Evolutionary conservation across 2,888 invertebrate species (phyloP), one percentile per base, ranked within the genome.

Genomic region (Eilema caniola): DNA sequence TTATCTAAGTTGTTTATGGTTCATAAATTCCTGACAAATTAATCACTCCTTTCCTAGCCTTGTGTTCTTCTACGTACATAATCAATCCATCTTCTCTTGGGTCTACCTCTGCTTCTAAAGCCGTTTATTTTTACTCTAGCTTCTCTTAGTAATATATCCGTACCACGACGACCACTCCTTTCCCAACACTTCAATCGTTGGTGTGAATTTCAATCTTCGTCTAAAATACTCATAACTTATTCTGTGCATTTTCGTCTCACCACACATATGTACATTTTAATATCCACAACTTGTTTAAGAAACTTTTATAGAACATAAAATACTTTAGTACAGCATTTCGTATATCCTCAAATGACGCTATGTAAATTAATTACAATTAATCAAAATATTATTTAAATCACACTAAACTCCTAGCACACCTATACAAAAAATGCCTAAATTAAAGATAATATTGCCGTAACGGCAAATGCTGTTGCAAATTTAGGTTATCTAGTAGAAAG

Each of bases 401-500:
- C 24, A 12, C 10, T 24, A 57, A 57, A 24, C 23, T 56, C 8
- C 23, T 23, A 64, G 31, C 28, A n/a, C n/a, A 14, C 25, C 12
- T 20, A 59, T 16, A 56, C 25, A 33, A 5, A 16, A 57, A 33
- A 5, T 16, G 41, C 25, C 20, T 20, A 60, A 63, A 64, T 25
- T 63, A 24, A 37, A 31, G 37, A 60, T 65, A 37, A 61, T 65
- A 65, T 70, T 69, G 57, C 16, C 41, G 71, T 67, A 69, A 75
- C 71, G 69, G 74, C 71, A 68, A 69, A 67, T 71, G 67, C 68
- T 61, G 62, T 68, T 63, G 60, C 57, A 25, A 25, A 75, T 71
- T 69, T 71, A 67, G 72, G 73, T 75, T 73, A 73, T 76, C 63
- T 63, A 67, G 23, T 76, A 78, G 79, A 83, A 83, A 83, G 82